A percentile compares a stretch with the other conserved stretches of the same genome.
Conservation (phyloP, 2,888 invertebrate genomes). For the Cryptus armator region DNA sequence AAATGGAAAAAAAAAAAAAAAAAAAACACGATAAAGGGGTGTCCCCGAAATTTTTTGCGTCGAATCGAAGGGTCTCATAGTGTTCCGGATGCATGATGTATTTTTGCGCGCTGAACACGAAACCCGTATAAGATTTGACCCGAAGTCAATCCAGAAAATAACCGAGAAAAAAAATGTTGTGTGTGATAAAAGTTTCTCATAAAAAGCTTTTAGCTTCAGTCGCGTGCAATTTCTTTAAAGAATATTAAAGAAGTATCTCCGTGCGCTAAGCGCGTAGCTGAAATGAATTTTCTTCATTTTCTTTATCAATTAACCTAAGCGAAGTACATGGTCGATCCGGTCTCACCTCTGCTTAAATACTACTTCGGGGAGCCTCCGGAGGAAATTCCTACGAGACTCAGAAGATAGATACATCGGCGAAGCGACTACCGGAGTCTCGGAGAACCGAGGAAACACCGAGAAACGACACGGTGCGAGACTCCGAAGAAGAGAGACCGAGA, state of each 20-base stretch:
- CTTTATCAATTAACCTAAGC: not conserved
- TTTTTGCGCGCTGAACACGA: too few relatives aligned
- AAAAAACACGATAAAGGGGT: too few relatives aligned
- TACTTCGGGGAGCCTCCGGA: not conserved
- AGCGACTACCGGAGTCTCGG: not conserved
- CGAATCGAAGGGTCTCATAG: too few relatives aligned
- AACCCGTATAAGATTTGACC: too few relatives aligned
- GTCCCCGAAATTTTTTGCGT: too few relatives aligned
- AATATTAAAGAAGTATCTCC: not conserved
- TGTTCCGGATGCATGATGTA: too few relatives aligned
- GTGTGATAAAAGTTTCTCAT: too few relatives aligned
- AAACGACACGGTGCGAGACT: constrained; percentile 49
- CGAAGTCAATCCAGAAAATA: too few relatives aligned
- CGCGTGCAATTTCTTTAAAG: too few relatives aligned
- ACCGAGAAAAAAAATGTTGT: not conserved
- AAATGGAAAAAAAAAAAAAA: too few relatives aligned
- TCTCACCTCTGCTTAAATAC: not conserved
- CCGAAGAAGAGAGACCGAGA: constrained; percentile 37
- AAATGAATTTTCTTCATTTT: not conserved
- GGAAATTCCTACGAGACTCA: constrained; percentile 4
- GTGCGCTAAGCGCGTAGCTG: not conserved
- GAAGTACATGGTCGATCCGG: constrained; percentile 7
- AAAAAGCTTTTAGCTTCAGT: too few relatives aligned
- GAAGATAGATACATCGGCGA: constrained; percentile 8
- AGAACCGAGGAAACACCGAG: constrained; percentile 5